Conservation (phyloP, 2,888 invertebrate genomes). For the Standfussiana lucernea region DNA sequence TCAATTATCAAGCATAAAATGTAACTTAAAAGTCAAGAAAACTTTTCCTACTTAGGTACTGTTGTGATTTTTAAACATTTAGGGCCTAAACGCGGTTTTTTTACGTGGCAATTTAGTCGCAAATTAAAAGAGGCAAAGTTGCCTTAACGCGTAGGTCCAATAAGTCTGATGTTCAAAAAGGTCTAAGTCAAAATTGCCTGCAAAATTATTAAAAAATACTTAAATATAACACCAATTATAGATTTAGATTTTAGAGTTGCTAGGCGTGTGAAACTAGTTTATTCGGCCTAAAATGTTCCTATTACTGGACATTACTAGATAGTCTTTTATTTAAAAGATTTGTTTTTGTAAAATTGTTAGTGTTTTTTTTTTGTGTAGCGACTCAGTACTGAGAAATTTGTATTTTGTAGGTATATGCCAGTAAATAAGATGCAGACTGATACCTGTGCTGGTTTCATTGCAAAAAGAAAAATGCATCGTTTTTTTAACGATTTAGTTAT, state of each 20-base stretch:
- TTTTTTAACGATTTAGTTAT: not conserved
- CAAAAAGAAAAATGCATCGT: not conserved
- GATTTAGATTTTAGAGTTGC: constrained; percentile 50
- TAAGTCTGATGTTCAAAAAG: constrained; percentile 16
- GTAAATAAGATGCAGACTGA: not conserved
- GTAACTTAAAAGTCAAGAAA: constrained; percentile 18
- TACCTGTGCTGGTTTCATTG: not conserved
- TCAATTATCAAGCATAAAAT: not conserved
- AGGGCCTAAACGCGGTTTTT: constrained; percentile 2
- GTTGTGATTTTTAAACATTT: constrained; percentile 41
- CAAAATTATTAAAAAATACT: constrained; percentile 28
- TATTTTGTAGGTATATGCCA: constrained; percentile 2
- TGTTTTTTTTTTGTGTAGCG: constrained; percentile 8
- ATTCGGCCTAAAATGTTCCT: constrained; percentile 66
- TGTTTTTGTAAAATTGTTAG: not conserved
- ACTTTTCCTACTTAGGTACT: constrained; percentile 19
- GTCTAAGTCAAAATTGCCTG: constrained; percentile 52
- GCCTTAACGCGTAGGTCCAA: too few species aligned
- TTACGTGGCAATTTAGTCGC: not conserved
- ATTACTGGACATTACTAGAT: constrained; percentile 34
- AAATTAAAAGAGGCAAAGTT: not conserved
- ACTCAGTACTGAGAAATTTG: constrained; percentile 13
- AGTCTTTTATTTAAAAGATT: constrained; percentile 11
- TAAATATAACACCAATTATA: constrained; percentile 49
- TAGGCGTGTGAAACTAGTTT: constrained; percentile 59